phyloP scores from a whole-genome alignment of 2,797 vertebrate species.

The Ambastaia sidthimunki region DNA sequence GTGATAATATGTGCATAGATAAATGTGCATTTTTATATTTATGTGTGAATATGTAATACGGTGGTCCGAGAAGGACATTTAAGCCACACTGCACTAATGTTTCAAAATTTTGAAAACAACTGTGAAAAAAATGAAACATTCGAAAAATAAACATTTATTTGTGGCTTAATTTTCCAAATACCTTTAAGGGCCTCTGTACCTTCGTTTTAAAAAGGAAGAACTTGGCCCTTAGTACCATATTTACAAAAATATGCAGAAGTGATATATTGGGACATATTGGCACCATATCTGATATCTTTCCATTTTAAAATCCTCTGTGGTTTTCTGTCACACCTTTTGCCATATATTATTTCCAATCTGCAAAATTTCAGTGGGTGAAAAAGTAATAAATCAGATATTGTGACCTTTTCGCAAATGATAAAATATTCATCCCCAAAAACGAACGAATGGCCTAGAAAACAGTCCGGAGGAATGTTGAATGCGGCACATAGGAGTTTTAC shows the following conservation, averaged over 20 bases:
- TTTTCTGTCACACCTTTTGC: background rate
- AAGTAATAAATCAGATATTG: conserved; percentile 20
- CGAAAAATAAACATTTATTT: background rate
- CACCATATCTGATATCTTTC: background rate
- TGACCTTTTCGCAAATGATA: conserved; percentile 39
- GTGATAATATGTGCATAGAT: background rate
- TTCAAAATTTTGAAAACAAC: background rate
- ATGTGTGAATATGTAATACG: background rate
- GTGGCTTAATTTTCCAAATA: background rate
- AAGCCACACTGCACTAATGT: background rate
- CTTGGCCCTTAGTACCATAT: background rate
- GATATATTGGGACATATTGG: background rate
- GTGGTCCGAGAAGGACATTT: background rate
- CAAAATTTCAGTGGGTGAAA: conserved; percentile 12
- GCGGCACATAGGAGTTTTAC: conserved; percentile 7
- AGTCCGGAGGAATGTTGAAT: conserved; percentile 1
- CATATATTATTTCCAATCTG: background rate
- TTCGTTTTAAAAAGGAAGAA: background rate
- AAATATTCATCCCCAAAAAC: conserved; percentile 33
- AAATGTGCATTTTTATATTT: background rate
- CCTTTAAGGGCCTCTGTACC: background rate
- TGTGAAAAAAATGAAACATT: background rate
- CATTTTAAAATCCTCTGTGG: background rate
- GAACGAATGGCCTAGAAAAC: background rate
- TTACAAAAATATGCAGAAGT: background rate